Conservation (phyloP, 2,797 vertebrate genomes). For the Coregonus suidteri region DNA sequence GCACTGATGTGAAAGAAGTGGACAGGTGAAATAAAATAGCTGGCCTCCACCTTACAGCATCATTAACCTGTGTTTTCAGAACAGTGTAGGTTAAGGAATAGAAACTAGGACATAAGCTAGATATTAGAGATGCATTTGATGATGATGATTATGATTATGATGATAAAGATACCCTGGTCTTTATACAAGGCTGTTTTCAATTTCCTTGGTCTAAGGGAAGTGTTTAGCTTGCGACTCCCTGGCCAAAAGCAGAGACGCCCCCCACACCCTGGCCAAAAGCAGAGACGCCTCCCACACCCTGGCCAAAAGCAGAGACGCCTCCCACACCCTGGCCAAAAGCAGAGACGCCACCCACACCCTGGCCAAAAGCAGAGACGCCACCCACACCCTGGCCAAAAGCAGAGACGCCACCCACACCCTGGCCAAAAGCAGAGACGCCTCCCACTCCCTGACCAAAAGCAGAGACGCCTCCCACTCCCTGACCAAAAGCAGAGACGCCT, state of each 20-base stretch:
- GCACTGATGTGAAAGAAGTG: not conserved
- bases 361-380: too few species aligned
- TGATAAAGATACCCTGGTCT: not conserved
- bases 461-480: too few species aligned
- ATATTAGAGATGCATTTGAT: not conserved
- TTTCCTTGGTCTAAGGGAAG: not conserved
- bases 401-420: not conserved
- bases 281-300: not conserved
- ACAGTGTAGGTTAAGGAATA: not conserved
- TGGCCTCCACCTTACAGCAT: not conserved
- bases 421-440: not conserved
- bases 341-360: too few species aligned
- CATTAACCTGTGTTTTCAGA: not conserved
- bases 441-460: not conserved
- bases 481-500: too few species aligned
- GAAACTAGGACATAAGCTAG: not conserved
- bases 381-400: not conserved
- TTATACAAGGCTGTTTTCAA: not conserved
- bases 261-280: not conserved
- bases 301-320: not conserved
- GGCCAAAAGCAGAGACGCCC: too few species aligned
- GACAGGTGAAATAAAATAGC: not conserved
- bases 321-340: not conserved
- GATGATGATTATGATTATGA: not conserved
- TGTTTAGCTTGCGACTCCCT: not conserved